phyloP scores from a whole-genome alignment of 2,113 vertebrate species.

The Scartelaos histophorus region DNA sequence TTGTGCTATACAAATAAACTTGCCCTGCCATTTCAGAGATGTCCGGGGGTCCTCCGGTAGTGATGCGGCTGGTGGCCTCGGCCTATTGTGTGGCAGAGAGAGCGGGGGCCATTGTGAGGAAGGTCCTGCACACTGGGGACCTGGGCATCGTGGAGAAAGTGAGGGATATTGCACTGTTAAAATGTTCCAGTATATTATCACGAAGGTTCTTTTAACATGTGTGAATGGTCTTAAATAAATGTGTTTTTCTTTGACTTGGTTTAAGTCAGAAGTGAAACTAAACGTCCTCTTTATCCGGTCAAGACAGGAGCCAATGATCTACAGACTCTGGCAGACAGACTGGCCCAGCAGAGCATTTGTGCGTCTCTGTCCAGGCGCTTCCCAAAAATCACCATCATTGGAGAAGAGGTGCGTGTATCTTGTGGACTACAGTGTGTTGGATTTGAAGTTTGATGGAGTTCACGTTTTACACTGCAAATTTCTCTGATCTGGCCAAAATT shows the following conservation, averaged over 20 bases:
- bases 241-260: background rate
- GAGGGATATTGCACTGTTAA: background rate
- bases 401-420: conserved; percentile 85
- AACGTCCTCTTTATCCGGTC: conserved; percentile 10
- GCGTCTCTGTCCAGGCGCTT: conserved; percentile 87
- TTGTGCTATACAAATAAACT: too few relatives aligned
- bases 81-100: conserved; percentile 86
- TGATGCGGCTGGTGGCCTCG: conserved; percentile 90
- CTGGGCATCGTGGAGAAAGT: conserved; percentile 95
- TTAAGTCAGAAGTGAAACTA: background rate
- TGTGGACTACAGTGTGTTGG: background rate
- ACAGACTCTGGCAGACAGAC: conserved; percentile 92
- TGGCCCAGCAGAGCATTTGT: conserved; percentile 93
- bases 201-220: background rate
- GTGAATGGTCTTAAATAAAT: background rate
- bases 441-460: background rate
- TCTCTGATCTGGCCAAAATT: too few relatives aligned
- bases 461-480: too few relatives aligned
- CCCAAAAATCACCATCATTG: conserved; percentile 92
- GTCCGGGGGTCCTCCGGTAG: conserved; percentile 80
- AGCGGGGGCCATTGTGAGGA: conserved; percentile 86
- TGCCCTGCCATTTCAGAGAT: too few relatives aligned
- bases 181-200: background rate
- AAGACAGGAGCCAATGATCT: conserved; percentile 88
- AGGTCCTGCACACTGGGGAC: conserved; percentile 87